These are phyloP conservation scores for Dendrocincla tyrannina DNA, from an alignment of 2,797 vertebrate genomes.

Conservation along the genomic window DNA sequence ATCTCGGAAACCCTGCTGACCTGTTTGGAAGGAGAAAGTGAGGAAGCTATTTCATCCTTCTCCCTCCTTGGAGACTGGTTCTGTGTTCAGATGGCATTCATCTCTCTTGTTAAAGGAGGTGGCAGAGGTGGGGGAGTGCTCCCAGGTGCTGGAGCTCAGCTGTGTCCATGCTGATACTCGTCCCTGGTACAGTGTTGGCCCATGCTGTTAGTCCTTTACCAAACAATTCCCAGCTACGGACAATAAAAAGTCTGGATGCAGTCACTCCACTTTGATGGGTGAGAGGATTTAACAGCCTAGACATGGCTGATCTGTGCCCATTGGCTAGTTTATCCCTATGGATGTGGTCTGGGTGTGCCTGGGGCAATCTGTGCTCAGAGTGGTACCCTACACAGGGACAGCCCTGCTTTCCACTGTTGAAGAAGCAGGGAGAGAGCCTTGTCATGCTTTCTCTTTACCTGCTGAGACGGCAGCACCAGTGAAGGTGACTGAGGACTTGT, in stretches of 20 bases:
- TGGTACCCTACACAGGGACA: neutral
- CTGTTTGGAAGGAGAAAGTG: neutral
- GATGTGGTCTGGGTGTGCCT: neutral
- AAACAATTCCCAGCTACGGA: neutral
- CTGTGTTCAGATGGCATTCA: neutral
- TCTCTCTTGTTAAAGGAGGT: neutral
- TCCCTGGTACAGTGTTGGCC: neutral
- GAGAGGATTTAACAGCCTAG: neutral
- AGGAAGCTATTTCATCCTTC: neutral
- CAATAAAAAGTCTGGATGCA: neutral
- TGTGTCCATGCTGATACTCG: neutral
- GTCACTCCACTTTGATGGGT: neutral
- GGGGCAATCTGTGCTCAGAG: neutral
- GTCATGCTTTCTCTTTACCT: neutral
- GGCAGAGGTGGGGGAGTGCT: neutral
- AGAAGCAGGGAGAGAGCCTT: neutral
- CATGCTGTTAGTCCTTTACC: neutral
- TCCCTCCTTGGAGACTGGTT: neutral
- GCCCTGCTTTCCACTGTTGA: neutral
- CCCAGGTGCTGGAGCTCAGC: neutral
- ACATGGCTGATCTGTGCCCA: neutral
- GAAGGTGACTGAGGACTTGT: neutral
- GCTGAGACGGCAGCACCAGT: neutral
- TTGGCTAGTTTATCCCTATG: neutral
- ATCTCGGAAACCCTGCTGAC: neutral